Percentiles rank a stretch among this genome's conserved stretches.
Conservation (phyloP, 2,888 invertebrate species). For the Ormyrus rosae region DNA sequence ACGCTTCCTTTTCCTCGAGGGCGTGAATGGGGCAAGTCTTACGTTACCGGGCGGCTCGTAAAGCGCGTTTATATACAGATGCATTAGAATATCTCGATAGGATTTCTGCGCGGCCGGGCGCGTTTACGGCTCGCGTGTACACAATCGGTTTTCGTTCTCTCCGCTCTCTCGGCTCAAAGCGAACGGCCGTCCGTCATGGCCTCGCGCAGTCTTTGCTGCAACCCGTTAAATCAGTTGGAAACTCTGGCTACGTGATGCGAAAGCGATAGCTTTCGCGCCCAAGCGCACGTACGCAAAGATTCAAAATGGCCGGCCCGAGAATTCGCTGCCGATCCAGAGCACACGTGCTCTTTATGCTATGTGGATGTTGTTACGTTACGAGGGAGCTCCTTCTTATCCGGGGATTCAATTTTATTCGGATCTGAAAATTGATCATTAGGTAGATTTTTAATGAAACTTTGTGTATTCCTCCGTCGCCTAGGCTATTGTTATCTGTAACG, state of each 20-base stretch:
- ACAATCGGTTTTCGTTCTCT: background rate
- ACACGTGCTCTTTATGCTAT: conserved; percentile 26
- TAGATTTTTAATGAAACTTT: too few relatives aligned
- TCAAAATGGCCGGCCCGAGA: conserved; percentile 30
- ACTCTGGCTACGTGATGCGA: conserved; percentile 46
- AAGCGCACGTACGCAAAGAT: conserved; percentile 12
- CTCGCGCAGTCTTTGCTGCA: background rate
- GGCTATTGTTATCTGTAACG: too few relatives aligned
- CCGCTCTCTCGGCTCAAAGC: conserved; percentile 33
- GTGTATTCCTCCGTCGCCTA: too few relatives aligned
- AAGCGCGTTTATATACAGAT: background rate
- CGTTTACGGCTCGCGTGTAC: background rate
- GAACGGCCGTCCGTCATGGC: conserved; percentile 40
- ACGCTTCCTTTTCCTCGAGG: background rate
- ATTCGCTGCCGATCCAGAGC: conserved; percentile 44
- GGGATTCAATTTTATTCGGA: too few relatives aligned
- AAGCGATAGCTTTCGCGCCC: conserved; percentile 42
- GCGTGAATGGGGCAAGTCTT: background rate
- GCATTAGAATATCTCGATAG: conserved; percentile 21
- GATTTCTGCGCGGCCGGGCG: background rate
- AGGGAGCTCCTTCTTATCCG: too few relatives aligned
- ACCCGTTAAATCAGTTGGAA: conserved; percentile 48
- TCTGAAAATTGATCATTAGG: too few relatives aligned
- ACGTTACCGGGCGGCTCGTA: background rate
- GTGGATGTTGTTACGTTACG: too few relatives aligned